Evolutionary conservation across 2,113 vertebrate genomes (phyloP).

Genomic region (Antigone vipio): DNA sequence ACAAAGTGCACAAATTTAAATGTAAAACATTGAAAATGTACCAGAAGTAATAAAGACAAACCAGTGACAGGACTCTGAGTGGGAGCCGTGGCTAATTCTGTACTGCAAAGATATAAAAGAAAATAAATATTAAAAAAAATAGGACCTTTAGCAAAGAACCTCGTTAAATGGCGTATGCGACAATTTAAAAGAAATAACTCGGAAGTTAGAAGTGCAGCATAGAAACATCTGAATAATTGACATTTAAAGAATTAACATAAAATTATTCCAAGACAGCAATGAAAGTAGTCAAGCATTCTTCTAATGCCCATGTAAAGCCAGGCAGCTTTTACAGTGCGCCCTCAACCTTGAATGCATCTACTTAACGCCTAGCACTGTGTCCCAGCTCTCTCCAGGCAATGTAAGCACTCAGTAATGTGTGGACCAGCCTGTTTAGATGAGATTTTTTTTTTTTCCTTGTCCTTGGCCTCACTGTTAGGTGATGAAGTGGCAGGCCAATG

Average conservation of each 20-base stretch:
- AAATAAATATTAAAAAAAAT: constrained; percentile 9
- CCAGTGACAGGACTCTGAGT: neutral
- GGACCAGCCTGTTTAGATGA: neutral
- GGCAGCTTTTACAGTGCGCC: neutral
- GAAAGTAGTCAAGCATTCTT: neutral
- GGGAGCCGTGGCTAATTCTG: neutral
- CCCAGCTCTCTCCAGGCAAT: neutral
- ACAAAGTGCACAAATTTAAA: constrained; percentile 2
- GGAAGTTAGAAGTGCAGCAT: neutral
- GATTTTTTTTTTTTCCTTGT: neutral
- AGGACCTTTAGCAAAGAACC: neutral
- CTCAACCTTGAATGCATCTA: neutral
- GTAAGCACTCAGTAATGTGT: neutral
- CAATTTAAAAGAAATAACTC: constrained; percentile 49
- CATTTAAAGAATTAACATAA: constrained; percentile 57
- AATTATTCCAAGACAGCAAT: neutral
- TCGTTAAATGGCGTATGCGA: constrained; percentile 35
- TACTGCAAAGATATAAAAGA: neutral
- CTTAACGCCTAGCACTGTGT: neutral
- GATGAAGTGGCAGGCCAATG: neutral
- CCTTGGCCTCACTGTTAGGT: neutral
- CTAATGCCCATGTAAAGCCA: neutral
- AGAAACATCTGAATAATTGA: constrained; percentile 28
- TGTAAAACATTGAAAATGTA: constrained; percentile 45
- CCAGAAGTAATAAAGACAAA: constrained; percentile 56